Conservation (phyloP, 2,113 vertebrate genomes). For the Seriola quinqueradiata region DNA sequence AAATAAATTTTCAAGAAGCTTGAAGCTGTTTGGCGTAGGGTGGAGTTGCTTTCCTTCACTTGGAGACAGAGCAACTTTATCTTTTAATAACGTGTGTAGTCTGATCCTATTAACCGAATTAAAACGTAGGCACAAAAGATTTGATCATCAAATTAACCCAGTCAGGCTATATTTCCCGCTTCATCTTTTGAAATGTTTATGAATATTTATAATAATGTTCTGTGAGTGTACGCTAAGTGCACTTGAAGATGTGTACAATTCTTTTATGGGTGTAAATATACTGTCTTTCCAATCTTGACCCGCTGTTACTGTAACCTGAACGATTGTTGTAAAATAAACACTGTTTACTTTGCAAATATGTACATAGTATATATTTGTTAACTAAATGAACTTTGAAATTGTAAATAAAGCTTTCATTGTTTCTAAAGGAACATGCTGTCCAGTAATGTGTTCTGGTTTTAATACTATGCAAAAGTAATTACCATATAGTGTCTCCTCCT, state of each 20-base stretch:
- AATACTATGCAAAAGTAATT: background rate
- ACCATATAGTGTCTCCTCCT: background rate
- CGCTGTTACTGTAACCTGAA: slow-evolving; percentile 63
- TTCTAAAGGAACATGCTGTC: slow-evolving; percentile 74
- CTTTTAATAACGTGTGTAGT: slow-evolving; percentile 9
- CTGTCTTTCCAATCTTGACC: slow-evolving; percentile 60
- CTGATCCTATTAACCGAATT: slow-evolving; percentile 22
- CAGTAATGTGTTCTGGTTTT: slow-evolving; percentile 7
- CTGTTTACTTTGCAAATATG: slow-evolving; percentile 91
- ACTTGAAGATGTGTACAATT: slow-evolving; percentile 85
- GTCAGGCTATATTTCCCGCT: slow-evolving; percentile 36
- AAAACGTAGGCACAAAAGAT: slow-evolving; percentile 63
- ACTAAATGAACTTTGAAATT: slow-evolving; percentile 93
- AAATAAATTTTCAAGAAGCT: slow-evolving; percentile 22
- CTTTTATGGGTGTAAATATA: slow-evolving; percentile 88
- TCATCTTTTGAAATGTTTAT: slow-evolving; percentile 62
- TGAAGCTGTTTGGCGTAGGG: slow-evolving; percentile 34
- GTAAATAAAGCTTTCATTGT: slow-evolving; percentile 95
- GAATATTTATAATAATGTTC: slow-evolving; percentile 83
- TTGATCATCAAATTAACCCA: slow-evolving; percentile 63
- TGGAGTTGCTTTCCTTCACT: slow-evolving; percentile 4
- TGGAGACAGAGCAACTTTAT: slow-evolving; percentile 9
- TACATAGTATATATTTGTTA: slow-evolving; percentile 92
- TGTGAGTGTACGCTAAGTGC: slow-evolving; percentile 63
- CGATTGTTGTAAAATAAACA: slow-evolving; percentile 84